Base-by-base conservation (phyloP, 2,113 vertebrate genomes). In the Charina bottae region DNA sequence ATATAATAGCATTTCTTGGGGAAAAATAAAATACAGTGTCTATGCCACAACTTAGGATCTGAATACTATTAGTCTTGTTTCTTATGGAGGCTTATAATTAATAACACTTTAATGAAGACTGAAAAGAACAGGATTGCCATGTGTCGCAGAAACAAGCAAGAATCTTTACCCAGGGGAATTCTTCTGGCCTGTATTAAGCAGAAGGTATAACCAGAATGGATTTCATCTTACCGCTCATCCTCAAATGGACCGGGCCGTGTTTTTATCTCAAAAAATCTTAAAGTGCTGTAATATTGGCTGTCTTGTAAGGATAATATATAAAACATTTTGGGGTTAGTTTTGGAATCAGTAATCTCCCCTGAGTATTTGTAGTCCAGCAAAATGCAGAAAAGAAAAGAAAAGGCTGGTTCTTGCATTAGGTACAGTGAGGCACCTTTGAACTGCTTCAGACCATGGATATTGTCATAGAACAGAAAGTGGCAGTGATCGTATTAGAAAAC, bases 1-100 rank as follows among this genome's bases (percentile, higher is more conserved):
- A 0, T 49, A 4, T 13, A 0, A 10, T 1, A 3, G 49, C 62
- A 49, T n/a, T 7, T 58, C 15, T 84, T 83, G 0, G 0, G 0
- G 68, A 87, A 37, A 60, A 72, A 72, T 0, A 0, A 23, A 85
- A 88, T 46, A 55, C n/a, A n/a, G n/a, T n/a, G n/a, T 13, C 55
- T 59, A 1, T 0, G 19, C 12, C 2, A 11, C 0, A 0, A 33
- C 56, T 0, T 0, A 24, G 0, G 0, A 0, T 78, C 17, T 78
- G 37, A 37, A 78, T 15, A 0, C 56, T 24, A 3, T 0, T 9
- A 89, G 89, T 62, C 90, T 23, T 55, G 11, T 1, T 23, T 26
- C 17, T 83, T 26, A 84, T 49, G 1, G 89, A 53, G 1, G 21
- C n/a, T 9, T 37, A 11, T 46, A 59, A 33, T 88, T 46, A 33